Evolutionary conservation across 2,797 vertebrate species (phyloP).

Genomic region (Sebastes hubbsi): DNA sequence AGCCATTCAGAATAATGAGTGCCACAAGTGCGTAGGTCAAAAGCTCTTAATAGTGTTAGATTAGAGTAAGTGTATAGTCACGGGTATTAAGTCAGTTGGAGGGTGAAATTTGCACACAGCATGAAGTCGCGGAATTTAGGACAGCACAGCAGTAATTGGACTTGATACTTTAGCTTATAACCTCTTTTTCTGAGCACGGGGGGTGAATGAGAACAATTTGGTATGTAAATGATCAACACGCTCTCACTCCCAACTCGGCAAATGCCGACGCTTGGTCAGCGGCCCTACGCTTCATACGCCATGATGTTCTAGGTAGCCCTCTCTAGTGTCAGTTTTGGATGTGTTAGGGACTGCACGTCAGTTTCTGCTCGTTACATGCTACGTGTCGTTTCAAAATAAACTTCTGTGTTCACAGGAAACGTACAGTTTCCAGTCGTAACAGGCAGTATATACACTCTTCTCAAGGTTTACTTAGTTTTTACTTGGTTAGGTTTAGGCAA

Average conservation of each 20-base stretch:
- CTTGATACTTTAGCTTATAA: conserved; percentile 41
- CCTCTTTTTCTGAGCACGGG: conserved; percentile 10
- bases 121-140: conserved; percentile 44
- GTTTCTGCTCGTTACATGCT: too few relatives aligned
- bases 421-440: too few relatives aligned
- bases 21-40: conserved; percentile 52
- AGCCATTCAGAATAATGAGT: conserved; percentile 52
- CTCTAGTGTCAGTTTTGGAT: background rate
- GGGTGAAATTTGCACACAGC: conserved; percentile 59
- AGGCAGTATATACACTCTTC: too few relatives aligned
- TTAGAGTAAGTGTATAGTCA: conserved; percentile 52
- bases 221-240: conserved; percentile 18
- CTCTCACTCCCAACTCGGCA: background rate
- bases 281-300: background rate
- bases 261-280: background rate
- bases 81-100: conserved; percentile 62
- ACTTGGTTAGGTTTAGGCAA: too few relatives aligned
- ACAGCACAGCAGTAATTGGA: conserved; percentile 43
- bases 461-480: too few relatives aligned
- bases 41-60: conserved; percentile 64
- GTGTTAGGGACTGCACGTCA: too few relatives aligned
- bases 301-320: background rate
- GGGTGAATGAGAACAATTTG: conserved; percentile 27
- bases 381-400: accelerated
- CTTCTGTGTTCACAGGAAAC: too few relatives aligned